Percentiles rank a stretch among this genome's conserved stretches.
phyloP scores from a whole-genome alignment of 2,797 vertebrate genomes.

The Sebastes cheni region DNA sequence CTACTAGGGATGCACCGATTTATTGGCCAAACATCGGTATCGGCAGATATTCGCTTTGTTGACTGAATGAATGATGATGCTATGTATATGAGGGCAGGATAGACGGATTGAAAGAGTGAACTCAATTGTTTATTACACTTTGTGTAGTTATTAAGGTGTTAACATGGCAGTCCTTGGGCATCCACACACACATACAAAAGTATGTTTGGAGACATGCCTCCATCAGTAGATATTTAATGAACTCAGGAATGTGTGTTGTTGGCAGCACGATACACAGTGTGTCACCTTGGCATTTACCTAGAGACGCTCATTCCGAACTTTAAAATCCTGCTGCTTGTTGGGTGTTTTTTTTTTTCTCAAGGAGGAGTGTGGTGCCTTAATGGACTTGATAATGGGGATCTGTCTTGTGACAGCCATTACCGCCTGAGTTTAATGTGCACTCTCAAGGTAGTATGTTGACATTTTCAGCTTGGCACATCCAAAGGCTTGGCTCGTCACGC shows the following conservation, averaged over 20 bases:
- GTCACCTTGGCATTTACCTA: slow-evolving; percentile 67
- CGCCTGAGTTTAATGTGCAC: slow-evolving; percentile 77
- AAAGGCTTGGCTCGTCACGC: slow-evolving; percentile 69
- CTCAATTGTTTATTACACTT: neutral
- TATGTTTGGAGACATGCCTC: slow-evolving; percentile 3
- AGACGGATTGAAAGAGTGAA: neutral
- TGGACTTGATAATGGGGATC: slow-evolving; percentile 80
- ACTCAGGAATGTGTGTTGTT: slow-evolving; percentile 22
- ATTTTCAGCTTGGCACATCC: slow-evolving; percentile 79
- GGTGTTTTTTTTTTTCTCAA: slow-evolving; percentile 1
- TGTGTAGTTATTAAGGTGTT: neutral
- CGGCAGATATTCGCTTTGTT: too few relatives aligned
- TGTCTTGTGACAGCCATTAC: slow-evolving; percentile 79
- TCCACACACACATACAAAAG: neutral
- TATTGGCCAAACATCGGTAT: too few relatives aligned
- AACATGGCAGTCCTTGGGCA: neutral
- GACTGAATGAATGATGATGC: neutral
- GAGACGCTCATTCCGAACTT: slow-evolving; percentile 53
- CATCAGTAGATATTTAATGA: slow-evolving; percentile 22
- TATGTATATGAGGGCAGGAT: neutral
- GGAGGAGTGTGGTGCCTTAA: slow-evolving; percentile 64
- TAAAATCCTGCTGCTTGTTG: slow-evolving; percentile 35
- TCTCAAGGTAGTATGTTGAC: slow-evolving; percentile 80
- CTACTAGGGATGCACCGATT: too few relatives aligned
- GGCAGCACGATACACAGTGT: slow-evolving; percentile 6